These are phyloP conservation scores for Branchipolynoe longqiensis DNA, from an alignment of 2,888 invertebrate genomes.

Conservation along the genomic window DNA sequence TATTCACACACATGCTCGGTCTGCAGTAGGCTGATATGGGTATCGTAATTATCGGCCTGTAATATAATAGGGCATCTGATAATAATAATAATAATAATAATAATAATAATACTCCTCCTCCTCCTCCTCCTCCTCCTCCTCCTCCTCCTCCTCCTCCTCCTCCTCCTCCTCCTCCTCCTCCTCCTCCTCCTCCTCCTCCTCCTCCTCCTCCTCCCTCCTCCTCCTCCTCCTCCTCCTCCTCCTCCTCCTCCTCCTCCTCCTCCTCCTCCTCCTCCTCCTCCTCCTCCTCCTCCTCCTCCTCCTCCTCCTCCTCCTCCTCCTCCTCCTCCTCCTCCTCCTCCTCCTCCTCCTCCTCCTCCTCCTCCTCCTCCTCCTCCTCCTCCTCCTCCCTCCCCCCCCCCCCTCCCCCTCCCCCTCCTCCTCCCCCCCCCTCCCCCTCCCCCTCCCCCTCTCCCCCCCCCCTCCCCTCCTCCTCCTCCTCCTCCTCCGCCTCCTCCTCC, in stretches of 20 bases:
- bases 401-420: neutral
- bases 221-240: neutral
- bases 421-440: neutral
- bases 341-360: neutral
- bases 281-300: neutral
- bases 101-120: too few species aligned
- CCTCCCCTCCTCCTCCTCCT: neutral
- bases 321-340: neutral
- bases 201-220: conserved; percentile 27
- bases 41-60: too few species aligned
- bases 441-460: neutral
- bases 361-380: neutral
- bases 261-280: neutral
- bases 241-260: neutral
- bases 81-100: conserved; percentile 22
- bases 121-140: too few species aligned
- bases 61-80: too few species aligned
- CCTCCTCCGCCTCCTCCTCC: too few species aligned
- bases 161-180: neutral
- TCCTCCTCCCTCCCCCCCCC: neutral
- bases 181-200: neutral
- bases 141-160: conserved; percentile 17
- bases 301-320: neutral
- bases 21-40: too few species aligned
- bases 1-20: too few species aligned